A percentile compares a stretch with the other conserved stretches of the same genome.
Conservation (phyloP, 1,140 invertebrate genomes). For the Maconellicoccus hirsutus region DNA sequence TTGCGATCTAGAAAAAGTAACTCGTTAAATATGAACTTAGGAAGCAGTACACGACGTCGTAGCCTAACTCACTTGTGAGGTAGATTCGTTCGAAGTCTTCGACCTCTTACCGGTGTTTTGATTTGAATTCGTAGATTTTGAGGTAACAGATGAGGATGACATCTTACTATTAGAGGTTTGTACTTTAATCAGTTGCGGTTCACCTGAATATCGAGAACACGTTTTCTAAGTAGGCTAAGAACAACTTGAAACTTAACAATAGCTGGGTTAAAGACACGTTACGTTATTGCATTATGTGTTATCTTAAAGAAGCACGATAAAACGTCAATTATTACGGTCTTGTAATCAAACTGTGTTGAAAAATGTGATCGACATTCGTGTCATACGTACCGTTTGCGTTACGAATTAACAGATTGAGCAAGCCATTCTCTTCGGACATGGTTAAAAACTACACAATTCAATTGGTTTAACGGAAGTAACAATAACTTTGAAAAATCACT, state of each 20-base stretch:
- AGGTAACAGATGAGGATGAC: background rate
- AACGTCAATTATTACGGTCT: background rate
- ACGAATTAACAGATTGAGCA: constrained; percentile 7
- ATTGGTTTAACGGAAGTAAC: background rate
- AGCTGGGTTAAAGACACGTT: no score
- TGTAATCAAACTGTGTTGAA: background rate
- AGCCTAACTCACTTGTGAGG: background rate
- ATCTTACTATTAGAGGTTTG: constrained; percentile 6
- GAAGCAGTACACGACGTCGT: background rate
- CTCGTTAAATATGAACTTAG: background rate
- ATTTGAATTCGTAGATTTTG: background rate
- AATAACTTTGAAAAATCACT: background rate
- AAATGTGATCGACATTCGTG: background rate
- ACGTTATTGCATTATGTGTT: no score
- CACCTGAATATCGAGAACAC: background rate
- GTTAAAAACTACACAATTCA: background rate
- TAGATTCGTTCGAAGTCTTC: background rate
- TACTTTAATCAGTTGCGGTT: constrained; percentile 8
- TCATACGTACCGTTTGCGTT: background rate
- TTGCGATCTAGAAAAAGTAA: background rate
- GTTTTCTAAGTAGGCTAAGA: background rate
- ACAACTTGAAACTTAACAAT: background rate
- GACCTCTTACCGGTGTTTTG: background rate
- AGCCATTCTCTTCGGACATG: constrained; percentile 5
- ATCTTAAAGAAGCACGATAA: no score